Percentiles rank a stretch among this genome's conserved stretches.
phyloP scores from a whole-genome alignment of 2,888 invertebrate species.

The Blastobasis lacticolella region DNA sequence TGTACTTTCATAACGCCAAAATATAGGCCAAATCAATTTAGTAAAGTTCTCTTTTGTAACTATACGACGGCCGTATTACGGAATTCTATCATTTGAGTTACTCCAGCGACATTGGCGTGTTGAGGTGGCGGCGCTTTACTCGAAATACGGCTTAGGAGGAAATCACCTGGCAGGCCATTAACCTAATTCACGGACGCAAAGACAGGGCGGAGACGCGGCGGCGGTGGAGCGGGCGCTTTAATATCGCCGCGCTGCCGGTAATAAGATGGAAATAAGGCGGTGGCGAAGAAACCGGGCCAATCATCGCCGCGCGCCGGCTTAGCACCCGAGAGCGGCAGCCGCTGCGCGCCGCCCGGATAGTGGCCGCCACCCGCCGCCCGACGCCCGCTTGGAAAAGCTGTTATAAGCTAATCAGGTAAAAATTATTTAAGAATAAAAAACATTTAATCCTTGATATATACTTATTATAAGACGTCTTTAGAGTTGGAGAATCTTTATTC shows the following conservation, averaged over 20 bases:
- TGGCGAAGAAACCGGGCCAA: conserved; percentile 63
- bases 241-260: conserved; percentile 68
- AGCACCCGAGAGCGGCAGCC: conserved; percentile 26
- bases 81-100: conserved; percentile 42
- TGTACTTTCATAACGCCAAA: background rate
- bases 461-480: too few relatives aligned
- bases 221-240: conserved; percentile 43
- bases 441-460: too few relatives aligned
- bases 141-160: conserved; percentile 67
- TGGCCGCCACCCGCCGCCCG: too few relatives aligned
- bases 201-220: conserved; percentile 68
- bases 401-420: too few relatives aligned
- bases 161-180: conserved; percentile 74
- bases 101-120: conserved; percentile 59
- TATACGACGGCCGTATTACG: conserved; percentile 3
- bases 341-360: too few relatives aligned
- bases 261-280: conserved; percentile 72
- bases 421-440: too few relatives aligned
- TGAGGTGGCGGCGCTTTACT: conserved; percentile 53
- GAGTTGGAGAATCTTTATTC: too few relatives aligned
- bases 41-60: background rate
- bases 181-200: conserved; percentile 73
- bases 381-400: too few relatives aligned
- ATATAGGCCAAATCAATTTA: background rate
- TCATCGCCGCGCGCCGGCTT: conserved; percentile 60